These are phyloP conservation scores for Parasteatoda tepidariorum DNA, from an alignment of 1,140 invertebrate species.

Conservation along the genomic window DNA sequence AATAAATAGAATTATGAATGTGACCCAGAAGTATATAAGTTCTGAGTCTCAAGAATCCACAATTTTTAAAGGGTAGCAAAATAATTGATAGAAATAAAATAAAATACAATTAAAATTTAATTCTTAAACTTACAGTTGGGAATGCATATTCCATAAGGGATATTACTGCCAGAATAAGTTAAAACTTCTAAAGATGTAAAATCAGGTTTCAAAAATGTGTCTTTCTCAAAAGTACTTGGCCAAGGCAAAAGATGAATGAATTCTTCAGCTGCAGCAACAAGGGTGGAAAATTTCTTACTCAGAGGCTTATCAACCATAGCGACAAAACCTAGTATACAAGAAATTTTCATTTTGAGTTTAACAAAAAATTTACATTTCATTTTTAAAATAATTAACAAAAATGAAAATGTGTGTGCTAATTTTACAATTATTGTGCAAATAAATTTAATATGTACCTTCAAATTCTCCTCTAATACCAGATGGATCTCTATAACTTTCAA, in stretches of 20 bases:
- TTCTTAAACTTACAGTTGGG: conserved; percentile 85
- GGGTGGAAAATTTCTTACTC: conserved; percentile 85
- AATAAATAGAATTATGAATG: no score
- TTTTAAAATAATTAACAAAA: neutral
- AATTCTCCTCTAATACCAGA: conserved; percentile 92
- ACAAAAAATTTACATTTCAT: neutral
- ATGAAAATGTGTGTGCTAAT: neutral
- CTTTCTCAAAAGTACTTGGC: conserved; percentile 89
- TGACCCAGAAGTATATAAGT: no score
- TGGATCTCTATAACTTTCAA: conserved; percentile 94
- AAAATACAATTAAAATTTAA: no score
- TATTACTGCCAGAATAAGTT: conserved; percentile 88
- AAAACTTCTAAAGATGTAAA: conserved; percentile 96
- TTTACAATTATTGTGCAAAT: neutral
- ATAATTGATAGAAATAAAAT: no score
- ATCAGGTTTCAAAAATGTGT: conserved; percentile 90
- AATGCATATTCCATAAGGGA: conserved; percentile 96
- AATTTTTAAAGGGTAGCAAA: no score
- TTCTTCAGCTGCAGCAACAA: conserved; percentile 81
- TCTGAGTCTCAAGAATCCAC: no score
- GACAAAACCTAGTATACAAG: conserved; percentile 79
- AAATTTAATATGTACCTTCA: conserved; percentile 74
- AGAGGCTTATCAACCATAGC: conserved; percentile 94
- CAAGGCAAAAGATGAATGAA: conserved; percentile 87
- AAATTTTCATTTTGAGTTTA: no score